A percentile compares a stretch with the other conserved stretches of the same genome.
phyloP scores from a whole-genome alignment of 2,888 invertebrate species.

The Nomada ferruginata region DNA sequence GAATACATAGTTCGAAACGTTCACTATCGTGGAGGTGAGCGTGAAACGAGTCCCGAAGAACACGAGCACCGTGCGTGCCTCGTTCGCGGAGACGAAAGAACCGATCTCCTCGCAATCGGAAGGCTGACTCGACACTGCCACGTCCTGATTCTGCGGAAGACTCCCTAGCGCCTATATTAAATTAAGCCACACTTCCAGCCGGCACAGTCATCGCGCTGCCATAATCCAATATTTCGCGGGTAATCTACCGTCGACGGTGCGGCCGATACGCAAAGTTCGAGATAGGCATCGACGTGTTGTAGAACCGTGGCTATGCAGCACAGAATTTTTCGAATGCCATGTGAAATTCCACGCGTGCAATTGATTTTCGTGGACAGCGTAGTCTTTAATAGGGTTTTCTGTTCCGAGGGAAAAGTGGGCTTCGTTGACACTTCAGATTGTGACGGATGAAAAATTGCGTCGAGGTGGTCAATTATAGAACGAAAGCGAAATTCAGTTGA shows the following conservation, averaged over 20 bases:
- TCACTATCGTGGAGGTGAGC: constrained; percentile 14
- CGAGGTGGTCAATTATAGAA: too few species aligned
- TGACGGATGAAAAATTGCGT: too few species aligned
- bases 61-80: constrained; percentile 26
- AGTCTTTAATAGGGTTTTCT: too few species aligned
- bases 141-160: constrained; percentile 78
- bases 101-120: constrained; percentile 75
- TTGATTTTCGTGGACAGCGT: too few species aligned
- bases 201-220: constrained; percentile 60
- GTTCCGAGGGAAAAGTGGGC: too few species aligned
- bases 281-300: neutral
- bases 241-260: constrained; percentile 47
- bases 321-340: too few species aligned
- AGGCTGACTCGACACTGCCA: constrained; percentile 80
- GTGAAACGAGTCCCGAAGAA: constrained; percentile 19
- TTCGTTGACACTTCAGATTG: too few species aligned
- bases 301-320: too few species aligned
- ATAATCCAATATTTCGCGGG: constrained; percentile 76
- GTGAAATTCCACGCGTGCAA: too few species aligned
- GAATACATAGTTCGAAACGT: neutral
- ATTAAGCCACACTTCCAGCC: constrained; percentile 73
- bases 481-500: too few species aligned
- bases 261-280: constrained; percentile 21
- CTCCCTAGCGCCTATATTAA: constrained; percentile 80
- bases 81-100: constrained; percentile 35